Percentiles rank a stretch among this genome's conserved stretches.
Evolutionary conservation across 2,113 vertebrate genomes (phyloP).

Genomic region (Falco punctatus): DNA sequence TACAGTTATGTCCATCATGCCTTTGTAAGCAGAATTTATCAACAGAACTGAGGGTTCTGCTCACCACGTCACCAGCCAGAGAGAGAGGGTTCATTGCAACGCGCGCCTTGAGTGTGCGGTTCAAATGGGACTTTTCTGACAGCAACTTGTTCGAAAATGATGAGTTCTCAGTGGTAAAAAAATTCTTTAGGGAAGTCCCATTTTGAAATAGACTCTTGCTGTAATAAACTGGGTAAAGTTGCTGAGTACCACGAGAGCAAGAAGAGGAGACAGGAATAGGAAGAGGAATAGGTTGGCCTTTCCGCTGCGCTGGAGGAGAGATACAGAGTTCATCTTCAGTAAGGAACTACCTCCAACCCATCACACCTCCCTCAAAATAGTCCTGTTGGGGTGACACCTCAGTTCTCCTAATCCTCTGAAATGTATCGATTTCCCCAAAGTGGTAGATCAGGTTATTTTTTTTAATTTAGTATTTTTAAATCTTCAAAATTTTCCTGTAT

Average conservation of each 20-base stretch:
- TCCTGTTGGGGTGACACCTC: background rate
- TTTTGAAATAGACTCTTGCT: background rate
- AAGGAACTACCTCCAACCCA: background rate
- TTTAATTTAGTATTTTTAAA: background rate
- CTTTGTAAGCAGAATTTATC: background rate
- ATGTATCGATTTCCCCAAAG: background rate
- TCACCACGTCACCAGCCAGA: background rate
- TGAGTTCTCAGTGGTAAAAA: background rate
- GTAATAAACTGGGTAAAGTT: background rate
- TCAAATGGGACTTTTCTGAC: background rate
- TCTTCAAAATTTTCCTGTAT: background rate
- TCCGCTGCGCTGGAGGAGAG: background rate
- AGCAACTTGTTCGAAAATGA: background rate
- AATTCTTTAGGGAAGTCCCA: background rate
- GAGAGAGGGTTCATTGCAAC: background rate
- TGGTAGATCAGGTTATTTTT: background rate
- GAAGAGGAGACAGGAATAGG: background rate
- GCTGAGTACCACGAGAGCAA: background rate
- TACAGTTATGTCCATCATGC: background rate
- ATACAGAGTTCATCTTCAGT: background rate
- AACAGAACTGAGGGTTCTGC: background rate
- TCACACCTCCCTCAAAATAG: background rate
- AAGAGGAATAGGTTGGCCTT: background rate
- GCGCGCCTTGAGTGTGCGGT: background rate
- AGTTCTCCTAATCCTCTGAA: background rate